phyloP scores from a whole-genome alignment of 2,888 invertebrate species.

The Branchipolynoe longqiensis region DNA sequence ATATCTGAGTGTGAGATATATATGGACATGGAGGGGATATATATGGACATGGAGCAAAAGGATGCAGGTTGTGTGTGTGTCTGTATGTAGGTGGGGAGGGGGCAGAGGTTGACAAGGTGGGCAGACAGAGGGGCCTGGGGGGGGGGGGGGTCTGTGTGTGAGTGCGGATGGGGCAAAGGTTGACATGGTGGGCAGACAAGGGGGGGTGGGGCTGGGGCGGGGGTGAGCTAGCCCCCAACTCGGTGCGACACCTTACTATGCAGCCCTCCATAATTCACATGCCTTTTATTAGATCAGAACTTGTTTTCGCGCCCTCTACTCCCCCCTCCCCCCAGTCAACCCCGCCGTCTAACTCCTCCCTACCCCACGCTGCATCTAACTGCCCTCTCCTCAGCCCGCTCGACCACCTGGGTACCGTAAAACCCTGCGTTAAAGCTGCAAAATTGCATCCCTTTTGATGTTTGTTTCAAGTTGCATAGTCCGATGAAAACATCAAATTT shows the following conservation, averaged over 20 bases:
- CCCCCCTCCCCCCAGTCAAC: not conserved
- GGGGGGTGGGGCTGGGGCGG: not conserved
- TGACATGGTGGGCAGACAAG: not conserved
- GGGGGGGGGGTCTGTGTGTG: no score
- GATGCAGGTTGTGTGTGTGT: no score
- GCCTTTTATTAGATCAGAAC: constrained; percentile 44
- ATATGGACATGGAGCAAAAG: no score
- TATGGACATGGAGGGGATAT: no score
- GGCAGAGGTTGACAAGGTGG: no score
- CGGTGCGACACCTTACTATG: constrained; percentile 27
- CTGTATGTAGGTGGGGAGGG: no score
- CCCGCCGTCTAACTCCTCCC: not conserved
- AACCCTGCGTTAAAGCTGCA: no score
- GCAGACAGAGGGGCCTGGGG: not conserved
- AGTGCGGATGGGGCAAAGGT: not conserved
- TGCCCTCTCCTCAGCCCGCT: not conserved
- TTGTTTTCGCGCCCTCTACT: not conserved
- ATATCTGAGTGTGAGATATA: no score
- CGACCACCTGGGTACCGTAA: not conserved
- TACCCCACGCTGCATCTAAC: not conserved
- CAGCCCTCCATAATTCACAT: constrained; percentile 8
- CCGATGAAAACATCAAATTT: no score
- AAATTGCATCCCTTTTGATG: no score
- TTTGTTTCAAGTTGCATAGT: no score
- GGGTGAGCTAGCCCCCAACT: not conserved